Conservation (phyloP, 2,113 vertebrate species). For the Scomber colias region DNA sequence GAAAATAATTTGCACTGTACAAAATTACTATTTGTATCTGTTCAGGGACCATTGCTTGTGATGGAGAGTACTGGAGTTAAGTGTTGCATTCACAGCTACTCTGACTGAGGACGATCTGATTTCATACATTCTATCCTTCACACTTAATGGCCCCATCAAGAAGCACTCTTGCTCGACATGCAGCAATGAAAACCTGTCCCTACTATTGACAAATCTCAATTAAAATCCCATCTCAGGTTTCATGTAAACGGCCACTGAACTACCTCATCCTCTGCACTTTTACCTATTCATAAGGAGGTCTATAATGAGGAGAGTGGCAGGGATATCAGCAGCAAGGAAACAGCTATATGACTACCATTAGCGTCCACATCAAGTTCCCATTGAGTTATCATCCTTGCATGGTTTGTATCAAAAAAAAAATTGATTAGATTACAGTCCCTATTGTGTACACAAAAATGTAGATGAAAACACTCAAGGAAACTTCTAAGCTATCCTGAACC, state of each 20-base stretch:
- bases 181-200: not conserved
- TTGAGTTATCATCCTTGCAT: slow-evolving; percentile 26
- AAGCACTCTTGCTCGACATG: not conserved
- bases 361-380: slow-evolving; percentile 7
- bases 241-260: slow-evolving; percentile 1
- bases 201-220: not conserved
- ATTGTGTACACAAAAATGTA: not conserved
- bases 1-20: not conserved
- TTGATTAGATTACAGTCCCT: too few species aligned
- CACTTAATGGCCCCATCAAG: not conserved
- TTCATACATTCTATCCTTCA: not conserved
- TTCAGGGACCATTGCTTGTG: not conserved
- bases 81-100: slow-evolving; percentile 24
- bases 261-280: slow-evolving; percentile 9
- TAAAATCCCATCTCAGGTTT: slow-evolving; percentile 25
- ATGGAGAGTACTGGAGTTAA: slow-evolving; percentile 26
- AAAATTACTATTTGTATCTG: not conserved
- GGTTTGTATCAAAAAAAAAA: not conserved
- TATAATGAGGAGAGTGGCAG: not conserved
- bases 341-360: slow-evolving; percentile 17
- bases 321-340: slow-evolving; percentile 28
- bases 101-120: slow-evolving; percentile 7
- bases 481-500: not conserved
- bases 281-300: slow-evolving; percentile 23
- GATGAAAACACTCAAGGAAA: not conserved